phyloP scores from a whole-genome alignment of 2,113 vertebrate genomes.

The Campylorhamphus procurvoides region DNA sequence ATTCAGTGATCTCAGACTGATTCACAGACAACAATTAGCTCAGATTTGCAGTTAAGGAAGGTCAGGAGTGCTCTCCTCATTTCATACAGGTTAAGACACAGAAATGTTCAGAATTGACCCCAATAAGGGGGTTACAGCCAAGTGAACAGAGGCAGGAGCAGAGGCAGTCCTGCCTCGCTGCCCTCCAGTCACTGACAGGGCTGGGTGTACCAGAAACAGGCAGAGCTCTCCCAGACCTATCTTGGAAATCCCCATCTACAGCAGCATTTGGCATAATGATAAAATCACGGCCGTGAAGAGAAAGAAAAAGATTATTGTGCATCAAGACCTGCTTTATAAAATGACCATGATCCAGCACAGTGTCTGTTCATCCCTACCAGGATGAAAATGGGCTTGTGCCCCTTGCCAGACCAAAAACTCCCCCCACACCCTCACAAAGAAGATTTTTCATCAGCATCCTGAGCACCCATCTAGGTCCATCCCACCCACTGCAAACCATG shows the following conservation, averaged over 20 bases:
- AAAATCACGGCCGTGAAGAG: not conserved
- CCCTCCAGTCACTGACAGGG: not conserved
- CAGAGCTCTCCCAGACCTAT: not conserved
- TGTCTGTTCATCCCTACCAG: not conserved
- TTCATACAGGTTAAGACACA: not conserved
- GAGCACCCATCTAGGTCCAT: not conserved
- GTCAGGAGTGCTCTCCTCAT: not conserved
- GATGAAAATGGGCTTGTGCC: not conserved
- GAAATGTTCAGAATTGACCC: not conserved
- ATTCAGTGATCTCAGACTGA: not conserved
- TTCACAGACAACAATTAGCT: not conserved
- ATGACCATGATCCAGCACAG: not conserved
- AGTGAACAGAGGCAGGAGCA: not conserved
- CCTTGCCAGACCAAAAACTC: not conserved
- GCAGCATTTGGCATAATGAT: not conserved
- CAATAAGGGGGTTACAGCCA: not conserved
- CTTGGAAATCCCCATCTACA: not conserved
- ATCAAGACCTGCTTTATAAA: not conserved
- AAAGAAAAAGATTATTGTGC: not conserved
- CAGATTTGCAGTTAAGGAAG: not conserved
- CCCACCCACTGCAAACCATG: not conserved
- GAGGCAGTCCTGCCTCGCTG: not conserved
- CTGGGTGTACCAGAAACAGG: not conserved
- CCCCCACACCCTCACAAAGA: accelerated
- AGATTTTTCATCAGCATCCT: not conserved